These are phyloP conservation scores for Papilio polyxenes DNA, from an alignment of 1,140 invertebrate species.

Conservation along the genomic window DNA sequence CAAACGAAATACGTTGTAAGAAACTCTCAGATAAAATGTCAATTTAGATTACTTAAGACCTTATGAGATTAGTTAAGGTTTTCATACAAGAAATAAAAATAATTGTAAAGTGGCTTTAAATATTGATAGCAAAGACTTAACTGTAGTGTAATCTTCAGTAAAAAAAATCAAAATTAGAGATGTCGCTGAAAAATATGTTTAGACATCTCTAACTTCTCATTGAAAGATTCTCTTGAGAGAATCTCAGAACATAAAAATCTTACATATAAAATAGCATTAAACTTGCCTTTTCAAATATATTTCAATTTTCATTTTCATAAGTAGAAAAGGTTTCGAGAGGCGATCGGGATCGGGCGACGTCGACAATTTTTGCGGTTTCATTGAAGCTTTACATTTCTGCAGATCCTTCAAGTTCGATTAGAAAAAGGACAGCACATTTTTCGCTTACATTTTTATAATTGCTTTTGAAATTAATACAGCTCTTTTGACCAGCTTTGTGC, in stretches of 20 bases:
- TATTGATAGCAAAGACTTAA: too few relatives aligned
- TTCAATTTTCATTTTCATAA: slow-evolving; percentile 12
- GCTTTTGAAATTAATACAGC: background rate
- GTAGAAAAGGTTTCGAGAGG: slow-evolving; percentile 19
- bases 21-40: background rate
- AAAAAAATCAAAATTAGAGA: background rate
- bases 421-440: slow-evolving; percentile 3
- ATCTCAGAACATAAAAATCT: background rate
- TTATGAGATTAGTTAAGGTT: background rate
- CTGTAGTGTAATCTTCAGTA: too few relatives aligned
- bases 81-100: background rate
- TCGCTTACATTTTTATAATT: background rate
- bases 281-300: slow-evolving; percentile 14
- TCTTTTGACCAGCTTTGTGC: background rate
- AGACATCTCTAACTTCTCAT: background rate
- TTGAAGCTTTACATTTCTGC: background rate
- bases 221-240: too few relatives aligned
- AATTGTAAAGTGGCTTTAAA: too few relatives aligned
- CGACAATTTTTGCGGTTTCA: slow-evolving; percentile 23
- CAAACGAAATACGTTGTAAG: background rate
- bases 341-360: background rate
- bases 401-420: background rate
- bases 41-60: background rate
- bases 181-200: background rate
- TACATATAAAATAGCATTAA: background rate